Evolutionary conservation across 2,888 invertebrate genomes (phyloP), one percentile per base, ranked within the genome.

Genomic region (Leucozona laternaria): DNA sequence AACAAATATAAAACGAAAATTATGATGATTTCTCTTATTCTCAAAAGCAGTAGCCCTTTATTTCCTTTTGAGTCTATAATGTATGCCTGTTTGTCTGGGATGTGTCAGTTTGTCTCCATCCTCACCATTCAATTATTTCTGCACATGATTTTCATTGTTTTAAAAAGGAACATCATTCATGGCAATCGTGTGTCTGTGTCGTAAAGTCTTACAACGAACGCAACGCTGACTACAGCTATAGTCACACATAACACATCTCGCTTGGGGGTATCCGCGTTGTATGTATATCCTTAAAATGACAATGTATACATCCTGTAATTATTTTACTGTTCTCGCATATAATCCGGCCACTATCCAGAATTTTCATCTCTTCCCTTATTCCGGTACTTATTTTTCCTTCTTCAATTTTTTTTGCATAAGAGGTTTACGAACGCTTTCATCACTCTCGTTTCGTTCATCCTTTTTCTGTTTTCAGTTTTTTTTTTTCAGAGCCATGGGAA

Each of bases 241-340:
- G n/a, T n/a, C n/a, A n/a, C n/a, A n/a, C n/a, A n/a, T n/a, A n/a
- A n/a, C n/a, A n/a, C n/a, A n/a, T 60, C 58, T 17, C 37, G 66
- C 58, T 53, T 20, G 71, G 76, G 62, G 57, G 70, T 53, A 40
- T 43, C 20, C 13, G 45, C 20, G 48, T 60, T 71, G 48, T 64
- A 53, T 71, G 48, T 64, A 53, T 45, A 58, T 72, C 50, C 53
- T 64, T 55, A 48, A 75, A 57, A 60, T 72, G 72, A 25, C 60
- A 73, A 34, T 58, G 43, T 76, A 71, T 71, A 76, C 37, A 76
- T 84, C 84, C 75, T 76, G 71, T 79, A 76, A 84, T 84, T 84
- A 79, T 84, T 79, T 84, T 79, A 81, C 81, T 71, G 22, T 75
- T 50, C 50, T 71, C 64, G 57, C 71, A 34, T 58, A 71, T 84